These are phyloP conservation scores for Numenius arquata DNA, from an alignment of 2,113 vertebrate genomes.

Conservation along the genomic window DNA sequence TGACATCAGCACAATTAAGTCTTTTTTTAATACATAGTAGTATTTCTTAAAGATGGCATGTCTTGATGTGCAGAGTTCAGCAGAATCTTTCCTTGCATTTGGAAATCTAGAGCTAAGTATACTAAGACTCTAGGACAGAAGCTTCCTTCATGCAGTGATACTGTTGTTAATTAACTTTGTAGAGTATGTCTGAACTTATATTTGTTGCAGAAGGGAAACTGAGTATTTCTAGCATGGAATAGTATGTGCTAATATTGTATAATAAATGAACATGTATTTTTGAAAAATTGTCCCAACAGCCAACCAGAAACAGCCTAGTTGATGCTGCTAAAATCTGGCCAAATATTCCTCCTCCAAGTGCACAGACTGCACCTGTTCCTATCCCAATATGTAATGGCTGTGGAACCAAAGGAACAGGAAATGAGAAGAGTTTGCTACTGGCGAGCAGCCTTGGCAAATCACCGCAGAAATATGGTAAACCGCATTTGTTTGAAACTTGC, in stretches of 20 bases:
- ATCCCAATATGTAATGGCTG: constrained; percentile 93
- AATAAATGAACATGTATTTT: constrained; percentile 4
- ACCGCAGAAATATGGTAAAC: constrained; percentile 87
- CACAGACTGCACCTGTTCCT: constrained; percentile 77
- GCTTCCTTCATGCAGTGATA: background rate
- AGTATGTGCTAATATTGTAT: background rate
- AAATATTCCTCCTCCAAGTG: constrained; percentile 82
- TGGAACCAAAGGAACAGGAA: constrained; percentile 81
- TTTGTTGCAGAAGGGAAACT: background rate
- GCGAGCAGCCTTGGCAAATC: constrained; percentile 80
- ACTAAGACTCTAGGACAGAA: background rate
- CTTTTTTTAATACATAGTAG: background rate
- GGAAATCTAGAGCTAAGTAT: background rate
- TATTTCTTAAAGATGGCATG: background rate
- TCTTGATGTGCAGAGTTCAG: background rate
- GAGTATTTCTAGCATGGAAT: background rate
- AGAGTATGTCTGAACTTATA: background rate
- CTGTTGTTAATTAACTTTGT: background rate
- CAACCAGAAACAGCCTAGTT: constrained; percentile 77
- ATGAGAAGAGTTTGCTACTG: constrained; percentile 79
- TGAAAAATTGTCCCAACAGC: constrained; percentile 74
- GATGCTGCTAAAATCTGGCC: constrained; percentile 88
- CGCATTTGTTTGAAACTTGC: background rate
- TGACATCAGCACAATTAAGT: too few relatives aligned
- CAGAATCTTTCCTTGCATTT: background rate